Evolutionary conservation across 1,140 invertebrate genomes (phyloP), one percentile per base, ranked within the genome.

Genomic region (Leptinotarsa texana): DNA sequence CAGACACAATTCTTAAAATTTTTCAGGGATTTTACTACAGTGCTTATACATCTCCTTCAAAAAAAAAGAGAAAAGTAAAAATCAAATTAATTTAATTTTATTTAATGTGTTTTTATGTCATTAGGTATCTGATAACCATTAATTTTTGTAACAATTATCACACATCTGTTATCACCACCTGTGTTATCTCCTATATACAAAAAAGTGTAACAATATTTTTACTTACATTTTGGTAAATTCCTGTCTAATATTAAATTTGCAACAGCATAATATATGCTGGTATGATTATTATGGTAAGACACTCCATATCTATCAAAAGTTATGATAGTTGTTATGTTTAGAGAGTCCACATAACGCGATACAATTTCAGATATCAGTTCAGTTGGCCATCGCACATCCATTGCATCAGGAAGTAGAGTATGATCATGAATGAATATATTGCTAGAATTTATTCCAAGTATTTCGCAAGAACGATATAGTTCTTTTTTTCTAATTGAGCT

Each of bases 271-370:
- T 93, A 95, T 75, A 95, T 89, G 65, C 94, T 91, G 76, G 90
- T 91, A 85, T 98, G 97, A 88, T 98, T 98, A 33, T 88, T 86
- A 87, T 99, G 97, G 11, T 91, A 90, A 80, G 95, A 97, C 4
- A 98, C 91, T 67, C 97, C 97, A 82, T 92, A 87, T 82, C 92
- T 91, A 86, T 99, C 97, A 88, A 98, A 98, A 49, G 96, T 98
- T 62, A 98, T 90, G 70, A 98, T 88, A 22, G 93, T 92, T 81
- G 95, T 92, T 81, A 96, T 94, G 83, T 92, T 90, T 73, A 94
- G 88, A 63, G 88, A 87, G 85, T 94, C 91, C 69, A 96, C 85
- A 65, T 92, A 88, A 65, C 93, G 89, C 42, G 92, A 85, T 81
- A 98, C 90, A 68, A 92, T 86, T 63, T 92, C 89, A 17, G 92